Evolutionary conservation across 2,113 vertebrate genomes (phyloP).

Genomic region (Zapornia atra): DNA sequence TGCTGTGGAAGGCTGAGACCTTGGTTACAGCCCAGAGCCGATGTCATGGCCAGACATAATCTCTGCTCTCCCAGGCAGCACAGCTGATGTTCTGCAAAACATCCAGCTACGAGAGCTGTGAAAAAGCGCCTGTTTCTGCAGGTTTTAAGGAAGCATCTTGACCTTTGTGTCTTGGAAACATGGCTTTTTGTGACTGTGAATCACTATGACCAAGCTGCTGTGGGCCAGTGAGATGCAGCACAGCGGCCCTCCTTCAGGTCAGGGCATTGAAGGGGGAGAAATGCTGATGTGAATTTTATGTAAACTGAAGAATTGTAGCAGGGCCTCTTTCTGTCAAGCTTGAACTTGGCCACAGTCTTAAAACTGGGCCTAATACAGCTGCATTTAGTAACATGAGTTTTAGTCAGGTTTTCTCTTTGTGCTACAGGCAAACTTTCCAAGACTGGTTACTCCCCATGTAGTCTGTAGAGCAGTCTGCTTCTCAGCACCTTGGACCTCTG

Average conservation of each 20-base stretch:
- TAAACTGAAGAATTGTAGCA: background rate
- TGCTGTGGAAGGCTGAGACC: background rate
- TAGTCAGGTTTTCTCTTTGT: background rate
- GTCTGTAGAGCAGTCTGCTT: background rate
- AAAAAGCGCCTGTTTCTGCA: background rate
- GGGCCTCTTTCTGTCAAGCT: background rate
- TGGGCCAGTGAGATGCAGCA: rapidly evolving
- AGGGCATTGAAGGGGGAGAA: background rate
- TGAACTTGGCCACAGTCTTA: background rate
- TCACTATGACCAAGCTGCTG: background rate
- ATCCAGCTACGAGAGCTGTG: background rate
- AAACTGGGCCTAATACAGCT: background rate
- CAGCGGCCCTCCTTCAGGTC: background rate
- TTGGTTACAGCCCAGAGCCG: background rate
- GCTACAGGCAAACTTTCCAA: background rate
- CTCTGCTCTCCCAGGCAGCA: background rate
- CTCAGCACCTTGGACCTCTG: background rate
- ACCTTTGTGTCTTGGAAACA: background rate
- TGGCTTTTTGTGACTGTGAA: background rate
- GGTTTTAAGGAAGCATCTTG: background rate
- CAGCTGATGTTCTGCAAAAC: background rate
- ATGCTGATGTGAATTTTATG: background rate
- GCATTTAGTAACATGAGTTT: background rate
- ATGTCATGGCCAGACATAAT: background rate
- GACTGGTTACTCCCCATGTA: background rate